phyloP scores from a whole-genome alignment of 2,113 vertebrate species.

The Protomyctophum bolini region DNA sequence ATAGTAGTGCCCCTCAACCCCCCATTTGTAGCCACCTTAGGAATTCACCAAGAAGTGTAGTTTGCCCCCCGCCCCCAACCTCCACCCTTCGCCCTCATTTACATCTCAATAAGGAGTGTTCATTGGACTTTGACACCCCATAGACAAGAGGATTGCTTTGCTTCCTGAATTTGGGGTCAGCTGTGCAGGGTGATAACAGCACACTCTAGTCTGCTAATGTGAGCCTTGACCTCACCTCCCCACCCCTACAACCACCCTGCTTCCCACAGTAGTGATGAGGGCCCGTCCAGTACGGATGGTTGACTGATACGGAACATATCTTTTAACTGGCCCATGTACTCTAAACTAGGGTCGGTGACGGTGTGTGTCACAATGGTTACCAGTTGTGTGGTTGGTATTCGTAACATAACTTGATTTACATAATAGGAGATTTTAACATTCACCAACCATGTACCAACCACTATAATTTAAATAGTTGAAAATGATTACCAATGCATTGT shows the following conservation, averaged over 20 bases:
- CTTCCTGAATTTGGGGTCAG: constrained; percentile 76
- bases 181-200: constrained; percentile 59
- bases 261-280: not conserved
- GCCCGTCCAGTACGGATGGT: too few relatives aligned
- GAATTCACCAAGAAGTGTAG: constrained; percentile 68
- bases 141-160: constrained; percentile 69
- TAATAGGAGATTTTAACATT: too few relatives aligned
- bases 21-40: constrained; percentile 62
- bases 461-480: too few relatives aligned
- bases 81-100: constrained; percentile 68
- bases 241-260: constrained; percentile 1
- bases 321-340: too few relatives aligned
- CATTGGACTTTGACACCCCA: constrained; percentile 78
- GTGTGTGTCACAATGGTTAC: too few relatives aligned
- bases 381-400: too few relatives aligned
- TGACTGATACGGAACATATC: too few relatives aligned
- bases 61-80: constrained; percentile 49
- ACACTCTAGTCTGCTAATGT: constrained; percentile 56
- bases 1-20: constrained; percentile 53
- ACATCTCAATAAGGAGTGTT: constrained; percentile 75
- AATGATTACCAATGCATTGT: too few relatives aligned
- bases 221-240: constrained; percentile 61
- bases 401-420: too few relatives aligned
- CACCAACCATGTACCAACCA: too few relatives aligned
- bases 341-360: too few relatives aligned